These are phyloP conservation scores for Alaudala cheleensis DNA, from an alignment of 2,113 vertebrate genomes.

Conservation along the genomic window DNA sequence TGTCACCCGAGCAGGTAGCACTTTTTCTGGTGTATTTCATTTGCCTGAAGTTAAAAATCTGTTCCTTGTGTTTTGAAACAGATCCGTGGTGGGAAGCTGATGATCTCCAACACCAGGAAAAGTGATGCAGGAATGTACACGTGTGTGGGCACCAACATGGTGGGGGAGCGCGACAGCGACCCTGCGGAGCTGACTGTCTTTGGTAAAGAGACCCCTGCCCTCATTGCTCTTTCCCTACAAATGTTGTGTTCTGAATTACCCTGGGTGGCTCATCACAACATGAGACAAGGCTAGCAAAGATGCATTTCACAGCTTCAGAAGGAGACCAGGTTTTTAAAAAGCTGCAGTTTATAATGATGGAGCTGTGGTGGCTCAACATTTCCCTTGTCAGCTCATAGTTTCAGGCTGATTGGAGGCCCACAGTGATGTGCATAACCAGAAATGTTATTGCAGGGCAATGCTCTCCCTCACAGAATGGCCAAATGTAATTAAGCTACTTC, in stretches of 20 bases:
- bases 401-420: background rate
- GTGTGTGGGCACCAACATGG: constrained; percentile 98
- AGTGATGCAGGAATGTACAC: constrained; percentile 95
- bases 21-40: background rate
- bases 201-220: constrained; percentile 75
- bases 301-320: background rate
- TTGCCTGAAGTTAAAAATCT: background rate
- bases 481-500: background rate
- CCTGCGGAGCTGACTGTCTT: constrained; percentile 97
- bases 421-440: background rate
- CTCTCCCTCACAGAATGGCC: background rate
- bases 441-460: background rate
- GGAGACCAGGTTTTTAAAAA: background rate
- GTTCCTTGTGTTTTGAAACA: constrained; percentile 55
- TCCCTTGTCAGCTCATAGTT: background rate
- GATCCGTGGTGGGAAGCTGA: constrained; percentile 97
- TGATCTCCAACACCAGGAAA: constrained; percentile 97
- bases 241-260: background rate
- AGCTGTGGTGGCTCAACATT: background rate
- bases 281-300: background rate
- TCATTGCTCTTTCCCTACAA: background rate
- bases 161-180: constrained; percentile 95
- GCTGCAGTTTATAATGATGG: background rate
- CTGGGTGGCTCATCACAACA: background rate
- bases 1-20: background rate